Evolutionary conservation across 2,888 invertebrate species (phyloP).

Genomic region (Lacanobia wlatinum): DNA sequence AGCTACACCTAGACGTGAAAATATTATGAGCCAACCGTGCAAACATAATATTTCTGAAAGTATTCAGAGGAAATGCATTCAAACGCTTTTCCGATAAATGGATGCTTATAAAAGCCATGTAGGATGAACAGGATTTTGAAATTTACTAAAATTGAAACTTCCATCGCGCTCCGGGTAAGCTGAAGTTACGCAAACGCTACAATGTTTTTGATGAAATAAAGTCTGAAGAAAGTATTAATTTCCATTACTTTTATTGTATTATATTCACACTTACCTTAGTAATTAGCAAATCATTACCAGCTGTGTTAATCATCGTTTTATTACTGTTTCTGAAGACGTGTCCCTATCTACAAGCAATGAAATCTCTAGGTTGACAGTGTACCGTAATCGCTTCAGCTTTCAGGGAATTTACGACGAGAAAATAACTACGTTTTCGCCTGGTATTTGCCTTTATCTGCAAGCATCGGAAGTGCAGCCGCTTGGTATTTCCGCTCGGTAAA

Average conservation of each 20-base stretch:
- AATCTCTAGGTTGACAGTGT: neutral
- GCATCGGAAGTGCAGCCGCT: conserved; percentile 38
- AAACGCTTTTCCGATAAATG: conserved; percentile 16
- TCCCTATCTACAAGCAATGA: neutral
- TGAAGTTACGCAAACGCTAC: neutral
- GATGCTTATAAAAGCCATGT: conserved; percentile 17
- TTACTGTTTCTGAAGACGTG: neutral
- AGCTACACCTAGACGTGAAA: neutral
- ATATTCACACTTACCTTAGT: neutral
- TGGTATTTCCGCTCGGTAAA: conserved; percentile 31
- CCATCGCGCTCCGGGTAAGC: neutral
- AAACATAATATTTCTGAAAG: conserved; percentile 12
- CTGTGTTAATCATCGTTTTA: too few species aligned
- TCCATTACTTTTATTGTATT: neutral
- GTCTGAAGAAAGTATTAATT: neutral
- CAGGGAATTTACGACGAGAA: neutral
- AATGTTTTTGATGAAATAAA: conserved; percentile 1
- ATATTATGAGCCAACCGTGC: conserved; percentile 19
- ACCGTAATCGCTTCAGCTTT: conserved; percentile 3
- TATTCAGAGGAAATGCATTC: neutral
- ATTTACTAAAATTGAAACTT: conserved; percentile 31
- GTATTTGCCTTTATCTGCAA: conserved; percentile 31
- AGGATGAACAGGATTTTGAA: conserved; percentile 8
- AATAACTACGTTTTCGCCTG: conserved; percentile 12
- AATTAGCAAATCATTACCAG: neutral